phyloP scores from a whole-genome alignment of 2,113 vertebrate species.

The Malurus melanocephalus region DNA sequence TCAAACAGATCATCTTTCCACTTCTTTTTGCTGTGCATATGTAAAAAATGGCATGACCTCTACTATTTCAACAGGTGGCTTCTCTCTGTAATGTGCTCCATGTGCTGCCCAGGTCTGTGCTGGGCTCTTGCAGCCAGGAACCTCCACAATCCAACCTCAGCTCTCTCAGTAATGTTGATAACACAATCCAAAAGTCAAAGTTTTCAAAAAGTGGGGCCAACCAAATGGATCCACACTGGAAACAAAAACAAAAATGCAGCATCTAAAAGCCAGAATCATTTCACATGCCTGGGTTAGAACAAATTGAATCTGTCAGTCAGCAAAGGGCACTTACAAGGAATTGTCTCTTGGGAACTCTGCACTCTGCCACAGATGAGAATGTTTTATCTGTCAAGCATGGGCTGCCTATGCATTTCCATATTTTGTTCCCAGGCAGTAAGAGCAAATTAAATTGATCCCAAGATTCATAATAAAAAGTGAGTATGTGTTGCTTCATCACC shows the following conservation, averaged over 20 bases:
- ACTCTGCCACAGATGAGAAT: not conserved
- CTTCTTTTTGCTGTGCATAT: not conserved
- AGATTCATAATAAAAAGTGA: not conserved
- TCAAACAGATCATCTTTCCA: not conserved
- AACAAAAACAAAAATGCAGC: not conserved
- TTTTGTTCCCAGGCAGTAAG: not conserved
- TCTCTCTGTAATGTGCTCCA: not conserved
- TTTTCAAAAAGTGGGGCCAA: not conserved
- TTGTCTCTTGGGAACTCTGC: not conserved
- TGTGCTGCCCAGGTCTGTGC: not conserved
- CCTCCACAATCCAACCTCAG: not conserved
- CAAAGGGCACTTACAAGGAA: not conserved
- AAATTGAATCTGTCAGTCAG: slow-evolving; percentile 40
- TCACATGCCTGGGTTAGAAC: slow-evolving; percentile 11
- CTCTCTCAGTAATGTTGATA: not conserved
- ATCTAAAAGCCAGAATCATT: not conserved
- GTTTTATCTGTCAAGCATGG: not conserved
- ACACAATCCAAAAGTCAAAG: not conserved
- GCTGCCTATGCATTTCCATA: not conserved
- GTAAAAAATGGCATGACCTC: not conserved
- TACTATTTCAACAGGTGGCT: slow-evolving; percentile 33
- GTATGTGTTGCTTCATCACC: not conserved
- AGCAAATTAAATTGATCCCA: not conserved
- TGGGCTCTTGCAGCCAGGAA: not conserved
- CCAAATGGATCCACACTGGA: not conserved